phyloP scores from a whole-genome alignment of 2,113 vertebrate species.

The Xyrauchen texanus region DNA sequence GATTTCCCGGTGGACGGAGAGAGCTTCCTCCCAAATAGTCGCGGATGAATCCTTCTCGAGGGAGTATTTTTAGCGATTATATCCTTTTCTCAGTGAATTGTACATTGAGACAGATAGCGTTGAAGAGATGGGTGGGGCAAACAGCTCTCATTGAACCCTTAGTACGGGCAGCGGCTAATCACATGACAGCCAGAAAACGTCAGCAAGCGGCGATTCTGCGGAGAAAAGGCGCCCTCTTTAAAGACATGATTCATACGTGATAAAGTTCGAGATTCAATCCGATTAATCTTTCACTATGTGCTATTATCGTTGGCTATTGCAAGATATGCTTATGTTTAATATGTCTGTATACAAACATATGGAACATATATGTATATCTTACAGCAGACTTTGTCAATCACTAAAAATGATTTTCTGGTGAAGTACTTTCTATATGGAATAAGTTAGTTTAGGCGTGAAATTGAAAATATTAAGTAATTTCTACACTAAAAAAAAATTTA shows the following conservation, averaged over 20 bases:
- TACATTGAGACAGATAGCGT: slow-evolving; percentile 76
- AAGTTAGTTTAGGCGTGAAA: too few species aligned
- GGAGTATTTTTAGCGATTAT: slow-evolving; percentile 61
- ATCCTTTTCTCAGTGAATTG: slow-evolving; percentile 71
- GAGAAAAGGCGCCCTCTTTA: slow-evolving; percentile 82
- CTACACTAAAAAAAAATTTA: too few species aligned
- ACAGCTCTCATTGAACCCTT: slow-evolving; percentile 83
- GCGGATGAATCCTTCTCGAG: slow-evolving; percentile 55
- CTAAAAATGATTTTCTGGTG: too few species aligned
- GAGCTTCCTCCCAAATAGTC: slow-evolving; percentile 53
- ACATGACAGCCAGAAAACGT: slow-evolving; percentile 83
- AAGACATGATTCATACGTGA: slow-evolving; percentile 58
- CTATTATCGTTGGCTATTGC: background rate
- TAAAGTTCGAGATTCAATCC: slow-evolving; percentile 18
- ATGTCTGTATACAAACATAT: too few species aligned
- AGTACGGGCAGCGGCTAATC: slow-evolving; percentile 78
- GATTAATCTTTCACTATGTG: background rate
- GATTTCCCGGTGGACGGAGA: slow-evolving; percentile 54
- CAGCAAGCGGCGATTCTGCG: slow-evolving; percentile 72
- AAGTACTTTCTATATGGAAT: too few species aligned
- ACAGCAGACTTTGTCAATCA: too few species aligned
- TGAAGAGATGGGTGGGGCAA: slow-evolving; percentile 84
- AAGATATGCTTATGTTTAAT: too few species aligned
- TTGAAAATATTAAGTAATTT: too few species aligned
- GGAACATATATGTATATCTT: too few species aligned